Conservation (phyloP, 2,113 vertebrate species). For the Spilogale gracilis region DNA sequence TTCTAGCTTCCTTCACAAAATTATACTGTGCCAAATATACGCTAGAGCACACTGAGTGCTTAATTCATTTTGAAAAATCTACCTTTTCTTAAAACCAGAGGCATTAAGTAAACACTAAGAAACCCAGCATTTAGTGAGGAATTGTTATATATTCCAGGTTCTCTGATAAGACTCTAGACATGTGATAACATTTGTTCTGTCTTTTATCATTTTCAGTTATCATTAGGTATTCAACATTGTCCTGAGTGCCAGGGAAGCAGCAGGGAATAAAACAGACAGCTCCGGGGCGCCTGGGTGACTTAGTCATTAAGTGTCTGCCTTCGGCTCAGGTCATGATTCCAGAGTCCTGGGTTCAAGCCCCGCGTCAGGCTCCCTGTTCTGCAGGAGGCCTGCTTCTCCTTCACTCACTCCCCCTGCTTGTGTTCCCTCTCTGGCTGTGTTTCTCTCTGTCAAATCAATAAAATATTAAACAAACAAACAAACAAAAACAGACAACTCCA, state of each 20-base stretch:
- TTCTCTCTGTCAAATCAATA: too few species aligned
- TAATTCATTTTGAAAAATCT: conserved; percentile 33
- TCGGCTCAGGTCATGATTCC: too few species aligned
- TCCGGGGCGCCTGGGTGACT: too few species aligned
- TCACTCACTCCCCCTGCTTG: too few species aligned
- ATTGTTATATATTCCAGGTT: neutral
- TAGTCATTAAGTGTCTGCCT: too few species aligned
- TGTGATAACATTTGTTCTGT: neutral
- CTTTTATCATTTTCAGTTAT: neutral
- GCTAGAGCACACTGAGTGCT: neutral
- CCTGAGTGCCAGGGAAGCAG: neutral
- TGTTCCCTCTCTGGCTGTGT: too few species aligned
- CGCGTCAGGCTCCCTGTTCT: too few species aligned
- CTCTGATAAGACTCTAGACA: neutral
- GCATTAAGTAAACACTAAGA: neutral
- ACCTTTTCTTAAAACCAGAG: neutral
- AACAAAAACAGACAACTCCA: neutral
- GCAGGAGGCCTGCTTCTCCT: too few species aligned
- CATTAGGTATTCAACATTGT: neutral
- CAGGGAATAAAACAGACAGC: neutral
- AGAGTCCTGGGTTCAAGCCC: too few species aligned
- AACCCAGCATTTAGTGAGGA: neutral
- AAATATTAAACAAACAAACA: too few species aligned
- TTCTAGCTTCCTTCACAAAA: neutral
- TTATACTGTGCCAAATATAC: neutral